Percentiles rank a stretch among this genome's conserved stretches.
Conservation (phyloP, 1,140 invertebrate genomes). For the Drosophila varians region DNA sequence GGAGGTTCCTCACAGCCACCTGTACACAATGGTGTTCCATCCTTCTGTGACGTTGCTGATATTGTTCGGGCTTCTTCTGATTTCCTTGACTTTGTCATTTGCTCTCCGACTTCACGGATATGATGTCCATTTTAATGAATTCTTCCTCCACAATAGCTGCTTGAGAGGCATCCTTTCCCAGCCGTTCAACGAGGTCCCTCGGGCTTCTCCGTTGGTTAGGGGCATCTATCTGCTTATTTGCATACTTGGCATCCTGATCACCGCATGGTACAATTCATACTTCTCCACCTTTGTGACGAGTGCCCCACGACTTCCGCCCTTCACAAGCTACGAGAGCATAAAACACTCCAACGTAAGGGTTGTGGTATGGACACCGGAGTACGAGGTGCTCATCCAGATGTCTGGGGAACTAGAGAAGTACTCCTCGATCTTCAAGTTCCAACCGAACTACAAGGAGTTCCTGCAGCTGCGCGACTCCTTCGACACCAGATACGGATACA, state of each 20-base stretch:
- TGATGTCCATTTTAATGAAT: constrained; percentile 12
- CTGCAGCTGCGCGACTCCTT: constrained; percentile 61
- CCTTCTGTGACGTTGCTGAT: constrained; percentile 8
- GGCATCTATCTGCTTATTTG: constrained; percentile 63
- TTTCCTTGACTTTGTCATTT: constrained; percentile 34
- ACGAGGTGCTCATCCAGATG: constrained; percentile 17
- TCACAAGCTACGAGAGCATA: constrained; percentile 51
- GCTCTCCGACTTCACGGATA: constrained; percentile 47
- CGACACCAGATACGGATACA: constrained; percentile 59
- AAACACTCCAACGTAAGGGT: constrained; percentile 39
- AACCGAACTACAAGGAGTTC: constrained; percentile 38
- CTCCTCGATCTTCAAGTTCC: constrained; percentile 44
- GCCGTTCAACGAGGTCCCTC: constrained; percentile 41
- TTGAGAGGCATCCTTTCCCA: constrained; percentile 63
- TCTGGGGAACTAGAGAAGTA: constrained; percentile 31
- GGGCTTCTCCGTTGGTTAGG: constrained; percentile 35
- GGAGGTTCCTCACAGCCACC: constrained; percentile 45
- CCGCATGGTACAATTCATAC: constrained; percentile 66
- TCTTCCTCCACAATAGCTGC: constrained; percentile 58
- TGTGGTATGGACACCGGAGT: constrained; percentile 56
- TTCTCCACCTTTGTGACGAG: constrained; percentile 69
- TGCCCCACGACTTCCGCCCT: constrained; percentile 18
- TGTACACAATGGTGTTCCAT: constrained; percentile 56
- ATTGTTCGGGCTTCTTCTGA: constrained; percentile 15
- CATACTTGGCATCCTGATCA: constrained; percentile 58